Base-by-base conservation (phyloP, 1,140 invertebrate genomes). In the Oryzaephilus surinamensis region DNA sequence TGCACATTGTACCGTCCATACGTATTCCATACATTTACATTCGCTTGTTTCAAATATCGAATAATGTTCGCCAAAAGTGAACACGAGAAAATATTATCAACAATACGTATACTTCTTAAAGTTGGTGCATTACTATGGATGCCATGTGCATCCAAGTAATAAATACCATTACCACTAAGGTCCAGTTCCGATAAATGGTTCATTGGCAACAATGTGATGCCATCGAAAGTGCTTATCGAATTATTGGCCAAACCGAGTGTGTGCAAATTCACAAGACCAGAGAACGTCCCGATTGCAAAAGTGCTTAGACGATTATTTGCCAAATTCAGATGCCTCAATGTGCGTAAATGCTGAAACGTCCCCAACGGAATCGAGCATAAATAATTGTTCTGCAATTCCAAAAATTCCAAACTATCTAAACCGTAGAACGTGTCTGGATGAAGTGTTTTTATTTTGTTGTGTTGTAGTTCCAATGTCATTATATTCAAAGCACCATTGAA, bases 21-120 rank as follows among this genome's bases (percentile, higher is more conserved):
- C 10, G 35, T 32, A 11, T 45, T 48, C 4, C 38, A 46, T 8
- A 55, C 45, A 26, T 45, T 34, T n/a, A 60, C 38, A 19, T 41
- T 26, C 24, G 48, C 48, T 4, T 13, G 35, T 30, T 52, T 51
- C 4, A 55, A 52, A 44, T 48, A 51, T 27, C 43, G 43, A 20
- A 60, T 41, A 2, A 53, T 30, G 37, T 52, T 54, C 14, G 28
- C 38, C 14, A 60, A 31, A 6, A 46, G 14, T 3, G 29, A 7
- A 28, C 58, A 60, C 12, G 34, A 46, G 44, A 54, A 58, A 4
- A 52, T 13, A 34, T 60, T 60, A 16, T 57, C 54, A 19, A 49
- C 50, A 3, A 58, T 38, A 4, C 30, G 36, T 23, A 60, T 39
- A 11, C 18, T 31, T 19, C 40, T 48, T 14, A 57, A 23, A 12